Evolutionary conservation across 1,140 invertebrate genomes (phyloP), one percentile per base, ranked within the genome.

Genomic region (Pseudomyrmex cubaensis): DNA sequence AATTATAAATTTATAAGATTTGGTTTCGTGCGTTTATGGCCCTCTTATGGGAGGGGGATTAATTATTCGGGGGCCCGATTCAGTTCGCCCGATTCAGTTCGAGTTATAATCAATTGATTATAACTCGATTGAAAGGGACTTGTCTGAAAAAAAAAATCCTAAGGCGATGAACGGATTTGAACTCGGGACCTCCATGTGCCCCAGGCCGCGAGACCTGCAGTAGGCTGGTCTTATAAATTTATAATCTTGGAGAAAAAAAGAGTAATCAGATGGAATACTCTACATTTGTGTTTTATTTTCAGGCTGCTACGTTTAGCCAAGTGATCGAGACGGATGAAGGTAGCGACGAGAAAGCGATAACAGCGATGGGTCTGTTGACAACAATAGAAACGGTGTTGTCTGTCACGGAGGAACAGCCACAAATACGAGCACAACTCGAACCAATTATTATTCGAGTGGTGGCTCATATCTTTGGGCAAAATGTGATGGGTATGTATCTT

Each of bases 301-400:
- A 97, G 96, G 98, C 98, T 7, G 95, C 96, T n/a, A 99, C 98
- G 10, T 99, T 99, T 90, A 97, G 96, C 85, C 96, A 98, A 94
- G 96, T 99, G 5, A 94, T 99, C 63, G 95, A 96, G 87, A 97
- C 97, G 1, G 97, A 98, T 87, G 98, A 98, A 92, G 97, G 97
- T 4, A 97, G 97, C 15, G 98, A 99, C 92, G 99, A 99, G 91
- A 99, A 99, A 91, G 98, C 98, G 15, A 99, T 99, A 63, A 98
- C 98, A 12, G 98, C 99, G 2, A 99, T 99, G 97, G 99, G 98
- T 64, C 95, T 99, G 2, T 94, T 99, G 1, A 99, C 98, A 91
- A 99, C 99, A 2, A 98, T 99, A 93, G 98, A 99, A 94, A 99
- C 98, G 0, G 95, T 99, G 61, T 93, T 99, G 0, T 97, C 96